Evolutionary conservation across 2,888 invertebrate species (phyloP).

Genomic region (Reticulitermes lucifugus): DNA sequence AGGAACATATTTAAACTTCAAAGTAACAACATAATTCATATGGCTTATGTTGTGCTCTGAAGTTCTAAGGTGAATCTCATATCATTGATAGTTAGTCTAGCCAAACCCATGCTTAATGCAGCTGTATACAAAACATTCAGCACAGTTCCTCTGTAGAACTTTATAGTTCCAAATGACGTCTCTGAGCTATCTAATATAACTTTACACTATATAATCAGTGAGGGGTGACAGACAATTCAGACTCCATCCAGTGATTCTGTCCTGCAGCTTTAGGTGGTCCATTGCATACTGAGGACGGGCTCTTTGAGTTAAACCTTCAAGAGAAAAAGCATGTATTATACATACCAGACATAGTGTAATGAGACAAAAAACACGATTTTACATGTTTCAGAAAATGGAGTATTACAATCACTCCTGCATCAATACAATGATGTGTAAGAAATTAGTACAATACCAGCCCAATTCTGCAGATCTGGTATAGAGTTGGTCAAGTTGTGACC

Average conservation of each 20-base stretch:
- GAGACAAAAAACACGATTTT: neutral
- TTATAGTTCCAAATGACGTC: neutral
- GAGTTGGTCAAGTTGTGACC: too few species aligned
- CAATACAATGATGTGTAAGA: neutral
- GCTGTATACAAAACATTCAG: neutral
- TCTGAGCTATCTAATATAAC: too few species aligned
- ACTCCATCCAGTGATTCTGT: neutral
- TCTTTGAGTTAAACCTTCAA: neutral
- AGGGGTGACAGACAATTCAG: neutral
- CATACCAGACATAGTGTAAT: neutral
- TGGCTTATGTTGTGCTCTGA: too few species aligned
- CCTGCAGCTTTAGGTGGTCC: neutral
- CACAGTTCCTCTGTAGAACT: neutral
- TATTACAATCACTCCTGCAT: neutral
- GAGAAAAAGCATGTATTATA: neutral
- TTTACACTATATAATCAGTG: neutral
- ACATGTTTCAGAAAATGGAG: neutral
- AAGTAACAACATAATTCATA: too few species aligned
- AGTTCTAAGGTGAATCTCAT: too few species aligned
- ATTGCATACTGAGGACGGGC: neutral
- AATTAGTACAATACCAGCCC: neutral
- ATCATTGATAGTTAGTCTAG: too few species aligned
- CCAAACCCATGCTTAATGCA: neutral
- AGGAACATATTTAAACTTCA: too few species aligned
- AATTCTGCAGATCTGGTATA: too few species aligned